Evolutionary conservation across 2,888 invertebrate species (phyloP).

Genomic region (Pterostichus niger): DNA sequence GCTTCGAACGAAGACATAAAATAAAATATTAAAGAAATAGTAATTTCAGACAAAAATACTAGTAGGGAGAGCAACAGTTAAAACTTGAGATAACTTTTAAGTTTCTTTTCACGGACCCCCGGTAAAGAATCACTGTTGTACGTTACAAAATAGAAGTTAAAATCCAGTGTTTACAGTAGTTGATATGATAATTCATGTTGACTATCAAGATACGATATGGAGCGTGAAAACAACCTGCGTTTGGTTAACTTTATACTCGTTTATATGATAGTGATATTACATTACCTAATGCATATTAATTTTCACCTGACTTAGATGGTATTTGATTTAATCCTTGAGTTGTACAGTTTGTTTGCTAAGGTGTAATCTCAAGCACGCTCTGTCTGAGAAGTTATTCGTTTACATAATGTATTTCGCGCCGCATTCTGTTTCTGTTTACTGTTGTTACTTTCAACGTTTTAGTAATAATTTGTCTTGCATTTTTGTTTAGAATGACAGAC

Average conservation of each 20-base stretch:
- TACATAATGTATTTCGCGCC: too few species aligned
- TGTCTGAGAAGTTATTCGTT: neutral
- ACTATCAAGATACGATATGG: constrained; percentile 1
- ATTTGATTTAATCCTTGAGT: constrained; percentile 38
- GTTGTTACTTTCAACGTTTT: too few species aligned
- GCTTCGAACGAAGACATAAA: too few species aligned
- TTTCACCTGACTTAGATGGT: constrained; percentile 10
- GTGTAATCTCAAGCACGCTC: neutral
- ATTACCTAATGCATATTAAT: constrained; percentile 33
- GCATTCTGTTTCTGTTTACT: too few species aligned
- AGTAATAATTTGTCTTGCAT: too few species aligned
- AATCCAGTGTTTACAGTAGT: neutral
- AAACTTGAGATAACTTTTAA: too few species aligned
- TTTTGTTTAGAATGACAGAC: too few species aligned
- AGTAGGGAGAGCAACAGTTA: too few species aligned
- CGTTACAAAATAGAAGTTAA: neutral
- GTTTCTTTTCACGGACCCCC: too few species aligned
- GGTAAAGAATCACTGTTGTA: too few species aligned
- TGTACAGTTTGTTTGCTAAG: neutral
- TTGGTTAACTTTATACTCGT: neutral
- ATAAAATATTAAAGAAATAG: too few species aligned
- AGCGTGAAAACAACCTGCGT: neutral
- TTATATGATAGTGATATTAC: constrained; percentile 18
- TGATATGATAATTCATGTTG: neutral
- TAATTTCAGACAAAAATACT: too few species aligned